Evolutionary conservation across 2,113 vertebrate genomes (phyloP), one percentile per base, ranked within the genome.

Genomic region (Romanogobio albipinnatus): DNA sequence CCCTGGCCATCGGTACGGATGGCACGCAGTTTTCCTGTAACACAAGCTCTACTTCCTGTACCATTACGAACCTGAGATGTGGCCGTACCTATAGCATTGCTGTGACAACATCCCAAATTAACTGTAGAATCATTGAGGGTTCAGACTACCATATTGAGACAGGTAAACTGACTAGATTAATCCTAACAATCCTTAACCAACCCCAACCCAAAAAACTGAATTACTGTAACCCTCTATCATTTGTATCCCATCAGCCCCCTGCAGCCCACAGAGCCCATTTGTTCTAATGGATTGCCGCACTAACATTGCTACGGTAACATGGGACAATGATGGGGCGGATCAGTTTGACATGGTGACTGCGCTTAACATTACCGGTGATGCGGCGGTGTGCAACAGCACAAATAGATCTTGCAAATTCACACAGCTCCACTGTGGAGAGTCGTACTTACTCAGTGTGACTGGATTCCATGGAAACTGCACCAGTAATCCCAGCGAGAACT

Each of bases 1-100:
- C 93, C 0, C 68, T 93, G 1, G 94, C 93, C 74, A 91, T 94
- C 0, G 91, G 91, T 70, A 90, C 83, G 0, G 89, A 95, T 70
- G 88, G 83, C 5, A 76, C 86, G 1, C 88, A 70, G 0, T 2
- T 14, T 4, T 86, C 77, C 14, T 96, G 95, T 61, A 45, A 91
- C 83, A 83, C 93, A 58, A 24, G 29, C 0, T 43, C 3, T 66
- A 92, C 93, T 1, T 81, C 84, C 80, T 96, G 95, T 88, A 75
- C 84, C 78, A 93, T 96, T 81, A 7, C 6, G 43, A 84, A 66
- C 83, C 84, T 96, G 11, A 73, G 56, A 19, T 96, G 95, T 71
- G 95, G 95, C 74, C 80, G 89, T 51, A 86, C 58, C 17, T 96
- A 96, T 89, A 86, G 90, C 80, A 87, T 96, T 7, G 91, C 90